Evolutionary conservation across 1,140 invertebrate species (phyloP), one percentile per base, ranked within the genome.

Genomic region (Nymphalis io): DNA sequence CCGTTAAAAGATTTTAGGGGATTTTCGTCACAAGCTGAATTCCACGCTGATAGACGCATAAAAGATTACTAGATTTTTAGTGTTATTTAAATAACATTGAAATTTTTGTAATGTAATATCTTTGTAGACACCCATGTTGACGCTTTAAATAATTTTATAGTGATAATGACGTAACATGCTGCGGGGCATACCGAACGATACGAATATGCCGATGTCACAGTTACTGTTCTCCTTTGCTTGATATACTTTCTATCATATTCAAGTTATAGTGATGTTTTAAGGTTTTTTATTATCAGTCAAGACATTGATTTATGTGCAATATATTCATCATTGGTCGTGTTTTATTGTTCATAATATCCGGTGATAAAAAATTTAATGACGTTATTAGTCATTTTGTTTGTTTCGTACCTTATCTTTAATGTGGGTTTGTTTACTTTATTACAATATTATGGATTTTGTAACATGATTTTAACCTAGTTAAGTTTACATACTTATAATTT

Each of bases 221-320:
- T 64, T 55, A 64, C 40, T 64, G 55, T 55, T 33, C 21, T 38
- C 46, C 48, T 53, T 51, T 18, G 0, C 10, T 40, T 53, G 48
- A 18, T 64, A 27, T 42, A 38, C 27, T 62, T 64, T 53, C 48
- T 18, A 64, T 55, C 46, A 42, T 48, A 64, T 64, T 55, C 21
- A 40, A 55, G 38, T 15, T 53, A 63, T 63, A 63, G 46, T 16
- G 10, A 20, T 62, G 44, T 64, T 55, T 33, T 55, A 21, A 33
- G n/a, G 11, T 64, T 55, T 40, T 55, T 20, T 33, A 18, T 27
- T 48, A 64, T 64, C 33, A 64, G 48, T 48, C 16, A 61, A 64
- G 44, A 64, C 59, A 60, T 62, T 62, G 60, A 62, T 62, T 62
- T 62, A 62, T 62, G 44, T 16, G 16, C 3, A 51, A n/a, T 62